Conservation (phyloP, 1,140 invertebrate species). For the Camponotus floridanus region DNA sequence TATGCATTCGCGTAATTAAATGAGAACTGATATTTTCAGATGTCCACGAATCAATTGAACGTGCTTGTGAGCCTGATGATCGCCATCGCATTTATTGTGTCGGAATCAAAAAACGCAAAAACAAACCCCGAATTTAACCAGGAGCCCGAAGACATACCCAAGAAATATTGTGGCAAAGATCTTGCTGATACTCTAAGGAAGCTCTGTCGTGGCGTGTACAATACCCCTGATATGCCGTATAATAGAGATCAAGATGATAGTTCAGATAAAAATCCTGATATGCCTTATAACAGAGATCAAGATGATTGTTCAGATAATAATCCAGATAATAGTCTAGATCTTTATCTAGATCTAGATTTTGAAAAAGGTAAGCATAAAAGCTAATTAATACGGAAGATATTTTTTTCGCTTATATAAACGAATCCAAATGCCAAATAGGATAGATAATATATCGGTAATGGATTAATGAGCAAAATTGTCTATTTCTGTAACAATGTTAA, state of each 20-base stretch:
- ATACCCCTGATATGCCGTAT: too few relatives aligned
- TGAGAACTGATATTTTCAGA: slow-evolving; percentile 75
- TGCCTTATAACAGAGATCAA: too few relatives aligned
- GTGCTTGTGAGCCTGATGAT: slow-evolving; percentile 75
- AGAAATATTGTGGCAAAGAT: slow-evolving; percentile 82
- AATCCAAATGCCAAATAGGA: neutral
- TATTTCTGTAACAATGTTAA: slow-evolving; percentile 13
- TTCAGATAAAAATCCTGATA: too few relatives aligned
- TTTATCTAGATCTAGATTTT: too few relatives aligned
- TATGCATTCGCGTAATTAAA: neutral
- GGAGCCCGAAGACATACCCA: slow-evolving; percentile 71
- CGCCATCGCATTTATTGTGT: slow-evolving; percentile 70
- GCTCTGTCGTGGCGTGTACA: slow-evolving; percentile 83
- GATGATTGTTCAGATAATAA: too few relatives aligned
- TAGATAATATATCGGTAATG: neutral
- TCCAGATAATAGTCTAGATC: neutral
- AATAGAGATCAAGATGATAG: too few relatives aligned
- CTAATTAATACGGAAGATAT: neutral
- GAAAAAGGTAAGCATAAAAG: slow-evolving; percentile 77
- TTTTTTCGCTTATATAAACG: neutral
- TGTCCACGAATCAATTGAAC: slow-evolving; percentile 78
- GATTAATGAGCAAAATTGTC: neutral
- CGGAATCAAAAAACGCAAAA: slow-evolving; percentile 75
- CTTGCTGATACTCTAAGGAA: slow-evolving; percentile 81
- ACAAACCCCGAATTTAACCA: slow-evolving; percentile 73